A percentile compares a stretch with the other conserved stretches of the same genome.
Conservation (phyloP, 2,113 vertebrate genomes). For the Nipponia nippon region DNA sequence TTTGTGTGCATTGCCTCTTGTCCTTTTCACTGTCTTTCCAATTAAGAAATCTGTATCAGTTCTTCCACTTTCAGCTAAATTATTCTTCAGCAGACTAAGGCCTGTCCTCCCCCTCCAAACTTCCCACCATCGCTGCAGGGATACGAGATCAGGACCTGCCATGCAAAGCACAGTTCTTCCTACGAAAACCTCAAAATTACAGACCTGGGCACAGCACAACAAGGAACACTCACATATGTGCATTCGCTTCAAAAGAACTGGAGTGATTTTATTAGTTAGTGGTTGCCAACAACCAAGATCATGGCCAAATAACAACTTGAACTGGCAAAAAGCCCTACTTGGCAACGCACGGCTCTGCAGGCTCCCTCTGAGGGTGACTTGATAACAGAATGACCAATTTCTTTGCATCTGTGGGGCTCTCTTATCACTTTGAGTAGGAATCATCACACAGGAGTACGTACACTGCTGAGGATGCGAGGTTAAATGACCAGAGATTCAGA, state of each 20-base stretch:
- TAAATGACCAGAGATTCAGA: neutral
- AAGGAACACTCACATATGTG: neutral
- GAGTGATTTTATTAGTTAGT: neutral
- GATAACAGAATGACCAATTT: neutral
- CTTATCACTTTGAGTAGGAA: neutral
- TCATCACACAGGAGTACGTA: rapidly evolving
- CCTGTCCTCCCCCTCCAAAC: no score
- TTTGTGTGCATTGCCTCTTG: rapidly evolving
- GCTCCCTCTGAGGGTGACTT: rapidly evolving
- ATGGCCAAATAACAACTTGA: neutral
- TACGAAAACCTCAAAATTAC: neutral
- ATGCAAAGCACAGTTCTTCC: neutral
- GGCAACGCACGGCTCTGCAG: neutral
- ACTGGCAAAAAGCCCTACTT: neutral
- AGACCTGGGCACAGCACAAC: neutral
- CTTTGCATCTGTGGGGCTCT: neutral
- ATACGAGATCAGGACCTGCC: neutral
- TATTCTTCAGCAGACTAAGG: neutral
- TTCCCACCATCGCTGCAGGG: no score
- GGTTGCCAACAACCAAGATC: neutral
- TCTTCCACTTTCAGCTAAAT: neutral
- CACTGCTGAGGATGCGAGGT: no score
- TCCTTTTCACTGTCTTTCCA: neutral
- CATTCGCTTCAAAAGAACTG: neutral
- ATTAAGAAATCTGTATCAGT: neutral